Conservation (phyloP, 92 coral and sea anemone species). For the Parazoanthus swiftii region DNA sequence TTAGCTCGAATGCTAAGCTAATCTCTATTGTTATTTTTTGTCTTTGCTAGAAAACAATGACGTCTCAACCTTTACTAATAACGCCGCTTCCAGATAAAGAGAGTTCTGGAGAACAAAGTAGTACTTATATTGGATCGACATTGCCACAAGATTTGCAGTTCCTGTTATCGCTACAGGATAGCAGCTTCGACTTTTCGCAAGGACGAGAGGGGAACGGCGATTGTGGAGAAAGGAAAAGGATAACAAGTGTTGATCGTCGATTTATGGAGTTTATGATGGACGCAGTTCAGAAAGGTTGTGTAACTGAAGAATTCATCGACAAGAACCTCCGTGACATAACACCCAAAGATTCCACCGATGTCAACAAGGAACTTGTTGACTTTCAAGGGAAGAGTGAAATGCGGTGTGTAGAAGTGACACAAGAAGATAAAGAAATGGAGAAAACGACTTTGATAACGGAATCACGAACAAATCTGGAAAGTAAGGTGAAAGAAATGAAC, state of each 20-base stretch:
- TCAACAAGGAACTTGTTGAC: not conserved
- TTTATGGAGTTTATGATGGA: conserved; percentile 80
- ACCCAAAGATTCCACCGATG: not conserved
- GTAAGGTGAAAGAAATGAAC: not conserved
- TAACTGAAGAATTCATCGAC: conserved; percentile 50
- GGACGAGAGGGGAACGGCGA: conserved; percentile 13
- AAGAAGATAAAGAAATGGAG: not conserved
- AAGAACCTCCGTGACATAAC: conserved; percentile 6
- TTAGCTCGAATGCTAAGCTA: not conserved
- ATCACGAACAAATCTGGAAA: not conserved
- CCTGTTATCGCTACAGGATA: conserved; percentile 12
- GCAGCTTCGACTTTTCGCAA: not conserved
- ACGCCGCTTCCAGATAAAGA: not conserved
- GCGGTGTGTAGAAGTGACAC: not conserved
- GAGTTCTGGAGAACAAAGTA: not conserved
- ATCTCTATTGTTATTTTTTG: not conserved
- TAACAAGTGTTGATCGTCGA: conserved; percentile 63
- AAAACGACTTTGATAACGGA: not conserved
- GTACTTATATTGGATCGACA: conserved; percentile 18
- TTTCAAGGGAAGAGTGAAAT: not conserved
- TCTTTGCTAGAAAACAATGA: not conserved
- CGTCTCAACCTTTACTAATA: not conserved
- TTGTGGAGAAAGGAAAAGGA: not conserved
- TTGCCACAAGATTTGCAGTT: conserved; percentile 34
- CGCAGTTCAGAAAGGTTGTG: conserved; percentile 73